Evolutionary conservation across 2,113 vertebrate genomes (phyloP), one percentile per base, ranked within the genome.

Genomic region (Chelonoidis abingdonii): DNA sequence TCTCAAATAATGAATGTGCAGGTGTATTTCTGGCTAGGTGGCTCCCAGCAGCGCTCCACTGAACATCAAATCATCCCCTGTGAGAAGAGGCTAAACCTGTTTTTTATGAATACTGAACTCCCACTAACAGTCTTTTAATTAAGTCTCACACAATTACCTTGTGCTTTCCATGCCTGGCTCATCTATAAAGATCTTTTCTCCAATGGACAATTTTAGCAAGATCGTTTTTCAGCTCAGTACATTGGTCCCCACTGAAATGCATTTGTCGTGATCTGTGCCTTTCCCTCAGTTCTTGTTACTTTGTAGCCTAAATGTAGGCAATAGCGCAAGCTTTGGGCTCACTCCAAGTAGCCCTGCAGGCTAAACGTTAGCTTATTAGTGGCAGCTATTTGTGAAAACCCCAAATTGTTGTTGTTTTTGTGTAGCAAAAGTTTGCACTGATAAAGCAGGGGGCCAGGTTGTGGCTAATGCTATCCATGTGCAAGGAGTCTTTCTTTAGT

Each of bases 81-180:
- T 17, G 47, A 84, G 83, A 87, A 72, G 41, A 35, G 89, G 83
- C 93, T 84, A 38, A 96, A 89, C 87, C 80, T 56, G 6, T 62
- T 22, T 79, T 82, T 89, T 87, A 88, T 81, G 88, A 92, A 80
- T 92, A 90, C 81, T 81, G 35, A 94, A 94, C 88, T 84, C 84
- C 76, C 88, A 24, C 83, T 95, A 85, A 93, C 86, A 85, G 89
- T 85, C 92, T 92, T 88, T 93, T 96, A 97, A 97, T 96, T 95
- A 97, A 95, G 95, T 80, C 92, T 92, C 10, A 0, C 84, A 38
- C 97, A 95, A 97, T 97, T 96, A 97, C 96, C 94, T 94, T 65
- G 85, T 81, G n/a, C 88, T 84, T 65, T 78, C 96, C 19, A 4
- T 89, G 92, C 93, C 76, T 1, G 91, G 83, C 96, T 97, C 95